These are phyloP conservation scores for Podarcis cretensis DNA, from an alignment of 2,113 vertebrate genomes.

Conservation along the genomic window DNA sequence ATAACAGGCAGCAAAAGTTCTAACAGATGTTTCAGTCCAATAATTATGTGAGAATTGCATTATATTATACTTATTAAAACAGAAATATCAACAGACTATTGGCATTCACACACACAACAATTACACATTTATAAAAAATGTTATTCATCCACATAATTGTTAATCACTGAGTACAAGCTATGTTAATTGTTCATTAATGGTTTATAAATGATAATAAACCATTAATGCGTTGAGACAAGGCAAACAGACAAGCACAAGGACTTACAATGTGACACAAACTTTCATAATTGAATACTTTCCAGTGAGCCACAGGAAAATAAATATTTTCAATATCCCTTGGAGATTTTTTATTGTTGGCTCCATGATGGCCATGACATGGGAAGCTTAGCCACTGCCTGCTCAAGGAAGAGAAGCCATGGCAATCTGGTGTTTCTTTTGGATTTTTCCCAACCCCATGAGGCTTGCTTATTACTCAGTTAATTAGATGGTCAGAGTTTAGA, in stretches of 20 bases:
- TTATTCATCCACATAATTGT: not conserved
- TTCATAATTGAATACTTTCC: not conserved
- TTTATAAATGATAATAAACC: not conserved
- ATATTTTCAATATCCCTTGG: not conserved
- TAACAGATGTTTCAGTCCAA: not conserved
- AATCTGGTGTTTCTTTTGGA: not conserved
- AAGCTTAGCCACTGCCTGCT: not conserved
- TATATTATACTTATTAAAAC: not conserved
- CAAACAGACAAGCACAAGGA: not conserved
- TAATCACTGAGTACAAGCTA: not conserved
- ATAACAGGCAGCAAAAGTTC: not conserved
- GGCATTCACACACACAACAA: not conserved
- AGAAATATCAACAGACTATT: not conserved
- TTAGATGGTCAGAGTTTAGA: not conserved
- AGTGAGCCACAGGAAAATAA: constrained; percentile 5
- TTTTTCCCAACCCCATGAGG: not conserved
- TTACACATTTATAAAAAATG: not conserved
- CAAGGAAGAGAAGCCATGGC: not conserved
- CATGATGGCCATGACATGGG: not conserved
- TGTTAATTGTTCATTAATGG: not conserved
- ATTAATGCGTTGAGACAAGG: not conserved
- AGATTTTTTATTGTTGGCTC: not conserved
- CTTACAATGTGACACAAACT: not conserved
- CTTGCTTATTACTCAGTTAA: not conserved
- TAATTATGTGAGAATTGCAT: fast-evolving